Base-by-base conservation (phyloP, 2,797 vertebrate species). In the Oryzias sinensis region DNA sequence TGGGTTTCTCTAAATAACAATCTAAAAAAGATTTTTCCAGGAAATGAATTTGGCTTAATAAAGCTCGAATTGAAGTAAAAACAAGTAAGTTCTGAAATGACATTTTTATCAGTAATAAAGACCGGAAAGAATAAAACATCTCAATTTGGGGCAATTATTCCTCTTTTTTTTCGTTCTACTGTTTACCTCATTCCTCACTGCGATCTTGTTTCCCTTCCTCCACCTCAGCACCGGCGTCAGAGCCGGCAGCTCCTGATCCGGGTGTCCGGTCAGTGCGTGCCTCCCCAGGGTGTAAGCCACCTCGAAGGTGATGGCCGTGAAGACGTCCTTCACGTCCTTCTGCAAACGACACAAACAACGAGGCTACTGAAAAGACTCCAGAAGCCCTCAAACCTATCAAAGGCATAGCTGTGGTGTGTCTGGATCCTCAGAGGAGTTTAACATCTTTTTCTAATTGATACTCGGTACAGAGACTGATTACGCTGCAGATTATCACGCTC, bases 311-410 rank as follows among this genome's bases (percentile, higher is more conserved):
- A 99, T 97, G 43, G 96, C 91, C 1, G 95, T 93, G 85, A 98
- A 98, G 68, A 99, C 97, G 0, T 99, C 97, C 82, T 95, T 93
- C 25, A 98, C 94, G 49, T 96, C 93, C 80, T 94, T 95, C 97
- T 99, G 91, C 50, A 79, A 53, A 71, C 57, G 61, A 22, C 46
- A 70, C 37, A 75, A 64, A 74, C 27, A 64, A 58, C 51, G 44
- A 18, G 43, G 6, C 4, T 15, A 9, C 54, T 29, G 45, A 1
- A 53, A 29, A 62, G 15, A 65, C 11, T 15, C n/a, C 49, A 24
- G n/a, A 24, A 43, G 20, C 25, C 27, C 47, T 55, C 6, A 63
- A 65, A 52, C 43, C 14, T 40, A 44, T 56, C 46, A 55, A 54
- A 81, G 56, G 61, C 50, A 64, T 29, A 67, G 53, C 48, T 52